These are phyloP conservation scores for Mystacornis crossleyi DNA, from an alignment of 2,113 vertebrate genomes.

Conservation along the genomic window DNA sequence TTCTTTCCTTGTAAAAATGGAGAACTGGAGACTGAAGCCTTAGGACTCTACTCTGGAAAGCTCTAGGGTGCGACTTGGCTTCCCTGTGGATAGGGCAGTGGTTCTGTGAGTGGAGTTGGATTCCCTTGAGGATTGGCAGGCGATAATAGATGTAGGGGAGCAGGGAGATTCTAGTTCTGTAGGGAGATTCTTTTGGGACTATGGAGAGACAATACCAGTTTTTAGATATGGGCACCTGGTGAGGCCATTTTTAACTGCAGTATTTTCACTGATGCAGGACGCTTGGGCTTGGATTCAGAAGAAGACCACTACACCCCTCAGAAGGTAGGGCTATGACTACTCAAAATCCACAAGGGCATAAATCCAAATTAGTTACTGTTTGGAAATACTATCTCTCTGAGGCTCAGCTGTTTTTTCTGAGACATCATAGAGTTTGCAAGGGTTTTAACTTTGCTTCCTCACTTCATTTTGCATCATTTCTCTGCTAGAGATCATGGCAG, in stretches of 20 bases:
- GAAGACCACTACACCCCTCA: constrained; percentile 92
- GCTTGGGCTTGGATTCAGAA: constrained; percentile 95
- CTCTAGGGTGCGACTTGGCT: neutral
- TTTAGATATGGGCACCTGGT: neutral
- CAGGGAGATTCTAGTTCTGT: neutral
- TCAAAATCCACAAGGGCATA: neutral
- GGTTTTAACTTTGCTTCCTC: neutral
- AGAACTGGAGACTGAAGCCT: neutral
- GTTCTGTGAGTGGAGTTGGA: neutral
- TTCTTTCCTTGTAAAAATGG: neutral
- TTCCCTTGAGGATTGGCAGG: neutral
- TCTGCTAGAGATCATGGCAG: neutral
- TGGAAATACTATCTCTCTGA: neutral
- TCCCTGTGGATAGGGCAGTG: neutral
- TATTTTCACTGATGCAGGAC: constrained; percentile 75
- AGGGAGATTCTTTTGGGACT: neutral
- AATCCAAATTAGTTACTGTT: neutral
- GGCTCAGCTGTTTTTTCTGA: neutral
- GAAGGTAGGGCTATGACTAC: constrained; percentile 78
- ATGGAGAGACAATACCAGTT: neutral
- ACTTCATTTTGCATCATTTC: neutral
- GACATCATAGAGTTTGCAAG: neutral
- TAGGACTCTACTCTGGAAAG: neutral
- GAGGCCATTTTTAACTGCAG: neutral
- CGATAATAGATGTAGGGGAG: neutral